Evolutionary conservation across 2,888 invertebrate species (phyloP), one percentile per base, ranked within the genome.

Genomic region (Halictus ligatus): DNA sequence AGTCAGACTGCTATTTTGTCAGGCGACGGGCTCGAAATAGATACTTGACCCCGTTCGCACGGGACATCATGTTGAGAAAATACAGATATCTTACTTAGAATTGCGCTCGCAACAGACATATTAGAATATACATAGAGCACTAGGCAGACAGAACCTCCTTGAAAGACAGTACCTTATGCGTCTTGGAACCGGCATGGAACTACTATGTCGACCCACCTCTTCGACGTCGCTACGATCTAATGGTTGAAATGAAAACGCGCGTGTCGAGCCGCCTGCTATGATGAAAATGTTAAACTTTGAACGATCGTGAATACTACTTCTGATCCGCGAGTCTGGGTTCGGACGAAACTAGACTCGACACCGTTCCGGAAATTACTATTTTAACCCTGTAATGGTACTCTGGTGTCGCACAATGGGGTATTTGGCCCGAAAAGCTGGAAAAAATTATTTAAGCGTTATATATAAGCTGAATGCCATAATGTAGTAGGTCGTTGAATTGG

Each of bases 41-140:
- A 82, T 69, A 84, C 82, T 76, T 60, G 82, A 46, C 73, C 81
- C 54, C 54, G 15, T 81, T 81, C 76, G 90, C 92, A 93, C 25
- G 58, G 73, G 25, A 75, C 80, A 54, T 71, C 74, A 29, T 48
- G 15, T 54, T 64, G 35, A 21, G 67, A 18, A 69, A 72, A 72
- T 82, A 80, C 46, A 58, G 69, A 73, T n/a, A 18, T 15, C 64
- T 40, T 29, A 72, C 48, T 72, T 48, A 29, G 46, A 67, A 82
- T 54, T 74, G 67, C 54, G 60, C 67, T 69, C 35, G 67, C 67
- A 69, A 69, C 67, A 58, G 18, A 13, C 2, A 48, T 8, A 12
- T 43, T n/a, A 43, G 58, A 69, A 58, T 29, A 40, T 40, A 29
- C 58, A 10, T 64, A 48, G 4, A 40, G 21, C 67, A 10, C 35